Evolutionary conservation across 2,888 invertebrate species (phyloP), one percentile per base, ranked within the genome.

Genomic region (Rambutsinella grinnellia): DNA sequence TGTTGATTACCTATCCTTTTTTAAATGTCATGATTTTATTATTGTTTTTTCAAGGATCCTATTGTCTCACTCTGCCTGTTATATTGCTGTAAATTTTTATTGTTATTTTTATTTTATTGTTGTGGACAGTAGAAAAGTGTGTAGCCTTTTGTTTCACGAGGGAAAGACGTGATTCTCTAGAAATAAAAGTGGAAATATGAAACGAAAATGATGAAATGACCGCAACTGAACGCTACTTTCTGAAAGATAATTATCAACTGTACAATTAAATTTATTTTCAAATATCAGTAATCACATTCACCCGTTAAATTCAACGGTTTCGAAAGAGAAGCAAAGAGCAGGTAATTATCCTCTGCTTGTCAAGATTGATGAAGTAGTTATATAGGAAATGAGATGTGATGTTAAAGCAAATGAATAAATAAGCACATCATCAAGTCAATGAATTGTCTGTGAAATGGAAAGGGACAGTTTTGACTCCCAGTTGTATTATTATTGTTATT

Each of bases 1-100:
- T 28, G 47, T 27, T 56, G 47, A 67, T 67, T 56, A 66, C 19
- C 46, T 56, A 23, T 54, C 23, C 36, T 62, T 44, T 63, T 67
- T 57, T 58, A 66, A 72, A 58, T 72, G 72, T 72, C 72, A 72
- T 72, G 72, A 65, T 72, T 72, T 63, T 71, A 63, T 63, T 71
- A 71, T 71, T 58, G 57, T 60, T 69, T 53, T 72, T 72, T 74
- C 74, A 74, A 74, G 74, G 74, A 66, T 66, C 65, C 71, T 19
- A 66, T 66, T 74, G 53, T 51, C 47, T 74, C 66, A 58, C 57
- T 26, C 28, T 36, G 36, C 36, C 5, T 13, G 36, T 5, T 36
- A 13, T 13, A 36, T 13, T 36, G 13, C 5, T 36, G 13, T 8
- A 8, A 36, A 8, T 36, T 36, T 36, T 36, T 36, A 36, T 8